Conservation (phyloP, 1,140 invertebrate species). For the Diorhabda carinulata region DNA sequence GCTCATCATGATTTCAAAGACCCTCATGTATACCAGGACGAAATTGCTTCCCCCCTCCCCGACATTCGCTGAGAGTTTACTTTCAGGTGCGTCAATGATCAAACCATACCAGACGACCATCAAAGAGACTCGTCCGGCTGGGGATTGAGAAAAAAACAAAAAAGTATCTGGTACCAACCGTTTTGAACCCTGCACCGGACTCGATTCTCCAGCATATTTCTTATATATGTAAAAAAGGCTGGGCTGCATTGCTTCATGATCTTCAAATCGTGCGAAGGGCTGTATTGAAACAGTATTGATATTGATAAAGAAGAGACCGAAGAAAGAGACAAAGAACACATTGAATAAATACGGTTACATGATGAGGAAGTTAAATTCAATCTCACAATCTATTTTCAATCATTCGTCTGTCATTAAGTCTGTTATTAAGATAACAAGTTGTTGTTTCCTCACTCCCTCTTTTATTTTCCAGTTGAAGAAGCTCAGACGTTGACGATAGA, state of each 20-base stretch:
- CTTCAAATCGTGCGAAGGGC: slow-evolving; percentile 1
- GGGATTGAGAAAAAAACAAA: too few relatives aligned
- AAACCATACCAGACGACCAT: too few relatives aligned
- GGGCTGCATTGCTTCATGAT: slow-evolving; percentile 3
- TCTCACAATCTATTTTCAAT: neutral
- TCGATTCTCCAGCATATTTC: neutral
- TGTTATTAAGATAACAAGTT: neutral
- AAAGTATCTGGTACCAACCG: too few relatives aligned
- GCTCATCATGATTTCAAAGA: too few relatives aligned
- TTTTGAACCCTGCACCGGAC: neutral
- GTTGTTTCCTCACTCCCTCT: neutral
- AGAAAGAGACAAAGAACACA: neutral
- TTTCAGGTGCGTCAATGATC: neutral
- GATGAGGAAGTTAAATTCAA: neutral
- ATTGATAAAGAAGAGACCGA: neutral
- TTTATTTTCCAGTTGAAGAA: neutral
- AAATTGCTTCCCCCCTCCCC: neutral
- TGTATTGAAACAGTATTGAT: neutral
- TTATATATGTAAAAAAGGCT: neutral
- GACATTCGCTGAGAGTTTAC: slow-evolving; percentile 3
- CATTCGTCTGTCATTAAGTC: neutral
- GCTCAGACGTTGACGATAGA: neutral
- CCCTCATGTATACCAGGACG: too few relatives aligned
- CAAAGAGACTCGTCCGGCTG: too few relatives aligned
- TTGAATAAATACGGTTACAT: neutral